Base-by-base conservation (phyloP, 2,113 vertebrate species). In the Nansenia antarctica region DNA sequence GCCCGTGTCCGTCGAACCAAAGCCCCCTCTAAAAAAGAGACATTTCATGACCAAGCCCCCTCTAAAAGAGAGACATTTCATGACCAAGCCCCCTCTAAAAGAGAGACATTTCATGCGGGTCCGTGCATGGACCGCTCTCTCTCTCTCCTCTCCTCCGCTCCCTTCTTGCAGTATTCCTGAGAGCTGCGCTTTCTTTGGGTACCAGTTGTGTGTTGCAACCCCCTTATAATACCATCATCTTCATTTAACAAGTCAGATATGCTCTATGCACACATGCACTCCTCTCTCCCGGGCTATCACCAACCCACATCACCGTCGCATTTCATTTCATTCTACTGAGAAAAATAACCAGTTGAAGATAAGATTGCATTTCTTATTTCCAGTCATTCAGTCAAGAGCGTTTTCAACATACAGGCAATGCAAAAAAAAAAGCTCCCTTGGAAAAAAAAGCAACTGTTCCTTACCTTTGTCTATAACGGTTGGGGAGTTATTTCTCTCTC, bases 391-490 rank as follows among this genome's bases (percentile, higher is more conserved):
- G n/a, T n/a, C n/a, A 54, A 66, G 20, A 64, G 30, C 58, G 29
- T 18, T 31, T 8, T 32, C 31, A 26, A 39, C n/a, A 34, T 22
- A 62, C 9, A 24, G 53, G 12, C 31, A 5, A n/a, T 18, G 14
- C 2, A 14, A 27, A 65, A 3, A 61, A 63, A 81, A 61, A 63
- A 81, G 78, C 67, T 81, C 65, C 60, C 37, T 27, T 9, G 24
- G 47, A 71, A 18, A 69, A n/a, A 45, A 55, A 62, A 24, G 20
- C 53, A 74, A 78, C 71, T 66, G 63, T 47, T 30, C 85, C 62
- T n/a, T 89, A 91, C 89, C 90, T 86, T 83, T 42, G 22, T 70
- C 66, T n/a, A n/a, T n/a, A 73, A 68, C 66, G 67, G 67, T 67
- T n/a, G n/a, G n/a, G 73, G 82, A 89, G 80, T 89, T 88, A 74